Conservation (phyloP, 2,113 vertebrate genomes). For the Indicator maculatus region DNA sequence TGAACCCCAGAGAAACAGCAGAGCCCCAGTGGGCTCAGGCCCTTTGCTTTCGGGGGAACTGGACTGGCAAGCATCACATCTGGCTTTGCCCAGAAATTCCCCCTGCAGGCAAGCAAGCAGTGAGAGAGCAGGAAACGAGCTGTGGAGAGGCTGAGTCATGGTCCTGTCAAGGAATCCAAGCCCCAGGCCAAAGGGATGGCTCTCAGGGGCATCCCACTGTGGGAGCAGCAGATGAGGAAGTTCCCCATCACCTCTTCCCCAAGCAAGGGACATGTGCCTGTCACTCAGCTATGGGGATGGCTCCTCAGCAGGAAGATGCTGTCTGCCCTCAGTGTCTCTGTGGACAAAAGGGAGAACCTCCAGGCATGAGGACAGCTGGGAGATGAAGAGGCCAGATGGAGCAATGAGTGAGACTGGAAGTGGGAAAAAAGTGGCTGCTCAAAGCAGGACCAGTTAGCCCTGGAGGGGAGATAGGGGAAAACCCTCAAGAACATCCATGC, state of each 20-base stretch:
- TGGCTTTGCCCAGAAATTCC: neutral
- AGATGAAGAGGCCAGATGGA: neutral
- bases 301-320: neutral
- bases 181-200: neutral
- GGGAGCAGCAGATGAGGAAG: neutral
- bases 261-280: neutral
- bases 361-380: neutral
- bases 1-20: neutral
- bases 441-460: neutral
- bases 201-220: neutral
- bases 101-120: slow-evolving; percentile 24
- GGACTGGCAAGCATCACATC: neutral
- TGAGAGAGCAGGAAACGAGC: slow-evolving; percentile 38
- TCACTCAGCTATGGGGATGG: neutral
- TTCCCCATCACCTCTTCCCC: neutral
- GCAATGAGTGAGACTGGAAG: neutral
- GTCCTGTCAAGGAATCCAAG: neutral
- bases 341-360: neutral
- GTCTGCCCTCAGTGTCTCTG: neutral
- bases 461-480: neutral
- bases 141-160: slow-evolving; percentile 19
- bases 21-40: neutral
- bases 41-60: neutral
- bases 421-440: fast-evolving
- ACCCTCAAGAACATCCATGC: neutral